phyloP scores from a whole-genome alignment of 2,888 invertebrate genomes.

The Drosophila stalkeri region DNA sequence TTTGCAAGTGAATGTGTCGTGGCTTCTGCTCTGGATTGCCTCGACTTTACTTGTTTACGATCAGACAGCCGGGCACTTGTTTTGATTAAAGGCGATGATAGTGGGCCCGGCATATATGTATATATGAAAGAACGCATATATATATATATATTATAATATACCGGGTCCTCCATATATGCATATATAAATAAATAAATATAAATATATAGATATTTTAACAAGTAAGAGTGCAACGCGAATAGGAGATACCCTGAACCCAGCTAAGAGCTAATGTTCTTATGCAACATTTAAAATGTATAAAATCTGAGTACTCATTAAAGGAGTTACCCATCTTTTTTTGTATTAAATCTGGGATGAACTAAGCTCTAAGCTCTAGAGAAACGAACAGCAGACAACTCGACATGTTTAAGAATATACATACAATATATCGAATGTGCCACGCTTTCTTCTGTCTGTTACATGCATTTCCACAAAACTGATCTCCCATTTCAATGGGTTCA shows the following conservation, averaged over 20 bases:
- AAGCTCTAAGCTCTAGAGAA: too few species aligned
- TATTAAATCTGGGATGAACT: too few species aligned
- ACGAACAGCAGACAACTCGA: not conserved
- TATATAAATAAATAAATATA: not conserved
- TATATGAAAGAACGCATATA: too few species aligned
- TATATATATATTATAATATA: not conserved
- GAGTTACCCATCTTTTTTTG: too few species aligned
- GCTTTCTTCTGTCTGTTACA: not conserved
- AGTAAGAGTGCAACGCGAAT: not conserved
- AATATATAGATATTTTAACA: not conserved
- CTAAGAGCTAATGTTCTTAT: not conserved
- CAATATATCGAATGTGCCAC: not conserved
- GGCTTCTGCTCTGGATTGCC: constrained; percentile 12
- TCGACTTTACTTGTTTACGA: constrained; percentile 42
- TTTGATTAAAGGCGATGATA: constrained; percentile 64
- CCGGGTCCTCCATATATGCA: not conserved
- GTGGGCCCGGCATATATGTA: not conserved
- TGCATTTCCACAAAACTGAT: too few species aligned
- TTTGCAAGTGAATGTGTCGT: constrained; percentile 15
- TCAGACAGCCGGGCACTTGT: constrained; percentile 67
- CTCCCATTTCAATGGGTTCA: not conserved
- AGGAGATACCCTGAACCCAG: not conserved
- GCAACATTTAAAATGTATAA: not conserved
- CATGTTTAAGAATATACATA: not conserved
- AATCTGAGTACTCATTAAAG: too few species aligned